Percentiles rank a stretch among this genome's conserved stretches.
Evolutionary conservation across 2,797 vertebrate genomes (phyloP).

Genomic region (Mormyrus hasselquistii): DNA sequence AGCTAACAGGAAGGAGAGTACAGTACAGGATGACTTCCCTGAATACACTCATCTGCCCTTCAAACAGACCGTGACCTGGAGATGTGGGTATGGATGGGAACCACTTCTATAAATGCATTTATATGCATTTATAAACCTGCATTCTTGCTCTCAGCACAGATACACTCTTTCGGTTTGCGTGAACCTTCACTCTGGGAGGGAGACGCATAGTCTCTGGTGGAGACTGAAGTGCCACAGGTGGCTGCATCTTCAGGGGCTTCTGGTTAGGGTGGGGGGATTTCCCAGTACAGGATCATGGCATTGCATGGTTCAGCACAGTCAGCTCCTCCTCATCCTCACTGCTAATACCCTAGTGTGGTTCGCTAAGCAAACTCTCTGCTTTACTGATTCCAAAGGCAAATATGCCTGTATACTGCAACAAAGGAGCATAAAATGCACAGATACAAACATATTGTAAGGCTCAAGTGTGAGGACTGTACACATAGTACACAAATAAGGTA

Average conservation of each 20-base stretch:
- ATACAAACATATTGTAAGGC: background rate
- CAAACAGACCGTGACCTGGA: background rate
- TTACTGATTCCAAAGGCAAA: background rate
- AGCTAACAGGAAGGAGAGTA: background rate
- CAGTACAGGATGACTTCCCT: background rate
- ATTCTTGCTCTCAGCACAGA: background rate
- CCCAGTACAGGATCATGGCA: background rate
- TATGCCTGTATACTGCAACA: background rate
- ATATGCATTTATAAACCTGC: background rate
- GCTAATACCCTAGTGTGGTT: background rate
- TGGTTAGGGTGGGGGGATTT: background rate
- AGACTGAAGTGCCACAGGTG: background rate
- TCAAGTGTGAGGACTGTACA: background rate
- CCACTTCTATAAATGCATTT: background rate
- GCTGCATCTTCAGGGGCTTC: background rate
- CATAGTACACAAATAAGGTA: background rate
- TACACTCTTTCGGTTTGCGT: background rate
- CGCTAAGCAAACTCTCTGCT: background rate
- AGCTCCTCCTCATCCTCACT: background rate
- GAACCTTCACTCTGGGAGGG: background rate
- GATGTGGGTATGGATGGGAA: background rate
- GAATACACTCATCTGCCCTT: background rate
- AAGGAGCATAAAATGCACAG: background rate
- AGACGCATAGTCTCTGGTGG: background rate
- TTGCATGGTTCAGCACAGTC: background rate